These are phyloP conservation scores for Amphiprion ocellaris DNA, from an alignment of 2,113 vertebrate species.

Conservation along the genomic window DNA sequence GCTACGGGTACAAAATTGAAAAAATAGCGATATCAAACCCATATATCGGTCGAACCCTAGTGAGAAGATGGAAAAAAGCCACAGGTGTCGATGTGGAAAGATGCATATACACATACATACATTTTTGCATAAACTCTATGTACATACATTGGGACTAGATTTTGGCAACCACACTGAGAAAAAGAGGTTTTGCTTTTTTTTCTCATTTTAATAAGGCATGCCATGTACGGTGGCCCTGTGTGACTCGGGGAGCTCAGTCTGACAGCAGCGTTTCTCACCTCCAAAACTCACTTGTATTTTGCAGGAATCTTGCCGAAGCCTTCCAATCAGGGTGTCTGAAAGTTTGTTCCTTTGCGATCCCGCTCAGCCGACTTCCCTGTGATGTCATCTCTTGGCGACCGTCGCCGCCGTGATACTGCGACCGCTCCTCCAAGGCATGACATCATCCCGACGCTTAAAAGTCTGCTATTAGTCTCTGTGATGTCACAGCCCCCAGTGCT, in stretches of 20 bases:
- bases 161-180: constrained; percentile 51
- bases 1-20: constrained; percentile 52
- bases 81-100: constrained; percentile 14
- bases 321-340: neutral
- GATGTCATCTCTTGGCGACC: constrained; percentile 59
- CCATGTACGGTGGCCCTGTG: constrained; percentile 39
- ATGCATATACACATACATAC: constrained; percentile 31
- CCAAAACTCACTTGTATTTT: neutral
- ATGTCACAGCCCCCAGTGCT: constrained; percentile 33
- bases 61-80: constrained; percentile 29
- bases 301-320: neutral
- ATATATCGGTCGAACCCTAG: constrained; percentile 46
- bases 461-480: constrained; percentile 20
- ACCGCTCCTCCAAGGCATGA: constrained; percentile 49
- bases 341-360: neutral
- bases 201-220: constrained; percentile 60
- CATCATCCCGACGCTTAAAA: constrained; percentile 37
- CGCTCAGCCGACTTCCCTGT: constrained; percentile 15
- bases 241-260: constrained; percentile 31
- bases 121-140: constrained; percentile 61
- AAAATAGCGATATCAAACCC: constrained; percentile 15
- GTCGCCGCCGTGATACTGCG: neutral
- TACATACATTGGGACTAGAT: constrained; percentile 60
- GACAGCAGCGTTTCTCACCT: constrained; percentile 20
- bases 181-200: neutral